Base-by-base conservation (phyloP, 2,113 vertebrate species). In the Cyanoliseus patagonus region DNA sequence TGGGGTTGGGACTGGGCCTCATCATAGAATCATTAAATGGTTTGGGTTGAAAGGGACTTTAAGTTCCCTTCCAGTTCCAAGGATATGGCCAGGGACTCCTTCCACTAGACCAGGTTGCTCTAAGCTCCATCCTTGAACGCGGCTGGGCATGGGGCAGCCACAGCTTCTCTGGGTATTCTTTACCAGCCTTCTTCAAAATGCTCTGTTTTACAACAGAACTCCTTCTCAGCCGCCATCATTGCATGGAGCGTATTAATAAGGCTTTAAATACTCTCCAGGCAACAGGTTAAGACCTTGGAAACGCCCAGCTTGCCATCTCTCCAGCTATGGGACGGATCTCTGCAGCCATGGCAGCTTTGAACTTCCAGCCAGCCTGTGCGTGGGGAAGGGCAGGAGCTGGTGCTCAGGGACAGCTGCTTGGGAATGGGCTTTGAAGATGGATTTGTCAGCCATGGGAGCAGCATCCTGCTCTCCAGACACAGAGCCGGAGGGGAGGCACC, bases 401-500 rank as follows among this genome's bases (percentile, higher is more conserved):
- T 17, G 47, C 49, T 52, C 6, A 1, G 1, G 6, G 62, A 55
- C 52, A 74, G 70, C 80, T 66, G 83, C 7, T 17, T 13, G 18
- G 31, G 57, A 57, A 67, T 44, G 25, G 52, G 53, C 61, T 84
- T 74, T 10, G 47, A 47, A 46, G 68, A 25, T 10, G 74, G 57
- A 47, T 87, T 31, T 82, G n/a, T 51, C 20, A 19, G 52, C 42
- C 30, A 11, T 0, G 1, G 59, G 39, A 84, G 57, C 69, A 41
- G 59, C 85, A 46, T 73, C 81, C 44, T 0, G 1, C 51, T 59
- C 33, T 92, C 66, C 57, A 18, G 55, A n/a, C 23, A 8, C 0
- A 3, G 47, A 2, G 1, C 28, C 23, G 57, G 61, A 87, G 33
- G 42, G 44, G 7, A 7, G 51, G 41, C 30, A 49, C 0, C 3